Percentiles rank a stretch among this genome's conserved stretches.
phyloP scores from a whole-genome alignment of 2,888 invertebrate species.

The Uloborus plumipes region DNA sequence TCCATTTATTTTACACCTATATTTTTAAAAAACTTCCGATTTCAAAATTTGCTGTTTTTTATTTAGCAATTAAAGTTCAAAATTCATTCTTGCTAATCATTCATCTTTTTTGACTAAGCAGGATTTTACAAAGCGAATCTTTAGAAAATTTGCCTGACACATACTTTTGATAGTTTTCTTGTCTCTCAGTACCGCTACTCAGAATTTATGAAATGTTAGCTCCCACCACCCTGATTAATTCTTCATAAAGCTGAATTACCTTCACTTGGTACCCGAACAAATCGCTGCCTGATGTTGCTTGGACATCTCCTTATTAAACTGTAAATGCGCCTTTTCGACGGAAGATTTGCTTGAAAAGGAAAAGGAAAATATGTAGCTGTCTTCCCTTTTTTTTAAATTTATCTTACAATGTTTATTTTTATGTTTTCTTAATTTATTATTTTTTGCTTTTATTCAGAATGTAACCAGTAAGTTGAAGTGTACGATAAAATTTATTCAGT shows the following conservation, averaged over 20 bases:
- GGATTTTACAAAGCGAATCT: too few species aligned
- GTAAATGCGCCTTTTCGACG: slow-evolving; percentile 39
- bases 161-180: not conserved
- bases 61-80: not conserved
- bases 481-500: too few species aligned
- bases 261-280: slow-evolving; percentile 20
- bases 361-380: slow-evolving; percentile 23
- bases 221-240: too few species aligned
- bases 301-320: slow-evolving; percentile 26
- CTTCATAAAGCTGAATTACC: slow-evolving; percentile 27
- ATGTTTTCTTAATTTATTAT: too few species aligned
- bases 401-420: too few species aligned
- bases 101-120: not conserved
- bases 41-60: not conserved
- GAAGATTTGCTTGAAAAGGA: slow-evolving; percentile 30
- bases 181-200: too few species aligned
- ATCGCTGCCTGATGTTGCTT: slow-evolving; percentile 7
- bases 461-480: too few species aligned
- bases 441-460: too few species aligned
- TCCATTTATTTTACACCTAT: too few species aligned
- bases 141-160: not conserved
- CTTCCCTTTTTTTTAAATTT: not conserved
- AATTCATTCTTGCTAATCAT: not conserved
- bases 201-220: too few species aligned
- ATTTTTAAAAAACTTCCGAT: not conserved